Evolutionary conservation across 2,888 invertebrate genomes (phyloP), one percentile per base, ranked within the genome.

Genomic region (Blomia tropicalis): DNA sequence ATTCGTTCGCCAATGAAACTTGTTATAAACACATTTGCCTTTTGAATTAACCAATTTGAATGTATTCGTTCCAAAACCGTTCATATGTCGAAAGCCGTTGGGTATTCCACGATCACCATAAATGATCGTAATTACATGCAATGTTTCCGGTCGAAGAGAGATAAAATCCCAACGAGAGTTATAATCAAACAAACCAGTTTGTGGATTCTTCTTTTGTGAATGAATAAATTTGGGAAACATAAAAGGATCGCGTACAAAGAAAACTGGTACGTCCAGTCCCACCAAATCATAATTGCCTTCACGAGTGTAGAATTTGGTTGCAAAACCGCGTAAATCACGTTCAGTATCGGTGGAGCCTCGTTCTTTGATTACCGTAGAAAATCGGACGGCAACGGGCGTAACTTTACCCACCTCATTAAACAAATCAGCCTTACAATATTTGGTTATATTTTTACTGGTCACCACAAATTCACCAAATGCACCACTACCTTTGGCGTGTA

Each of bases 111-210:
- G 82, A 74, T 92, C 92, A 31, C 85, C 81, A 73, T 91, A 93
- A 70, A 91, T 74, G 74, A 91, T 83, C 72, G 85, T 73, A 17
- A 82, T 75, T 72, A 92, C 91, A 72, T 93, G 92, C 41, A 82
- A 81, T 1, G 85, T 79, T 75, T 93, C 93, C 0, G 90, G 89
- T 44, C 92, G 80, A 56, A 93, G 77, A 0, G 86, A 82, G 68
- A 90, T 79, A 72, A 93, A 93, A 74, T 93, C 93, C 92, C 93
- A 93, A 73, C 90, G 88, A 88, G 89, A 90, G 71, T 93, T 86
- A 1, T 85, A 77, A 76, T 93, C 92, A 79, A 89, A 90, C 51
- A 91, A 77, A 70, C 79, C 75, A n/a, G 78, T 79, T 19, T 71
- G 84, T 0, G 96, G 95, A 73, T 96, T 95, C 67, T 95, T 80